Conservation (phyloP, 2,113 vertebrate species). For the Conger conger region DNA sequence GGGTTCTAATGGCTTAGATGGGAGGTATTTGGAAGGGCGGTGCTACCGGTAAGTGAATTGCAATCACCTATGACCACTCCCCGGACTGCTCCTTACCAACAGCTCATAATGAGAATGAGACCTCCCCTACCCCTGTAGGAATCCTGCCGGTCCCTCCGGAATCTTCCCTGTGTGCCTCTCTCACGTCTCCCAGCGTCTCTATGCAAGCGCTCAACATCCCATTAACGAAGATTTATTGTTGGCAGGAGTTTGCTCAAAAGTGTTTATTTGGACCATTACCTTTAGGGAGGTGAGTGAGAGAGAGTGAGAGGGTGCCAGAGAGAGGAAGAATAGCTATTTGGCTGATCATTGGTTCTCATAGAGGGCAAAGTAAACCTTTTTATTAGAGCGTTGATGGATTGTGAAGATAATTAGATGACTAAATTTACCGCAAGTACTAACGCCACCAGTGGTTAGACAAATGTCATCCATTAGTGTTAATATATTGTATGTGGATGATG, state of each 20-base stretch:
- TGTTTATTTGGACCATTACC: conserved; percentile 3
- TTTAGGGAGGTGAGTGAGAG: background rate
- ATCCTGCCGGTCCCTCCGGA: background rate
- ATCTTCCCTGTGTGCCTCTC: background rate
- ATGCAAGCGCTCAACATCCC: background rate
- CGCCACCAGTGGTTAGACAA: conserved; percentile 52
- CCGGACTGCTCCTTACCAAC: conserved; percentile 4
- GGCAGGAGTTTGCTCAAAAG: background rate
- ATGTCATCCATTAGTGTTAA: conserved; percentile 57
- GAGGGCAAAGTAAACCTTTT: background rate
- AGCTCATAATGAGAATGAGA: background rate
- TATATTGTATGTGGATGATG: conserved; percentile 45
- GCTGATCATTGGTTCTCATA: background rate
- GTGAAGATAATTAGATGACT: conserved; percentile 37
- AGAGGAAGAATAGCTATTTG: background rate
- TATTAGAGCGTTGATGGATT: conserved; percentile 12
- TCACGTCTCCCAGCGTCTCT: background rate
- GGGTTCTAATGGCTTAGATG: conserved; percentile 16
- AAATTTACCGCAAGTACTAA: conserved; percentile 28
- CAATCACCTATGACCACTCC: conserved; percentile 16
- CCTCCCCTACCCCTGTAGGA: background rate
- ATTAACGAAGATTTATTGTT: conserved; percentile 23
- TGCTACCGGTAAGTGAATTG: conserved; percentile 15
- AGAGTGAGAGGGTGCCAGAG: conserved; percentile 10
- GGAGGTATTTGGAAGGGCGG: background rate